Evolutionary conservation across 2,113 vertebrate species (phyloP).

Genomic region (Brachyhypopomus gauderio): DNA sequence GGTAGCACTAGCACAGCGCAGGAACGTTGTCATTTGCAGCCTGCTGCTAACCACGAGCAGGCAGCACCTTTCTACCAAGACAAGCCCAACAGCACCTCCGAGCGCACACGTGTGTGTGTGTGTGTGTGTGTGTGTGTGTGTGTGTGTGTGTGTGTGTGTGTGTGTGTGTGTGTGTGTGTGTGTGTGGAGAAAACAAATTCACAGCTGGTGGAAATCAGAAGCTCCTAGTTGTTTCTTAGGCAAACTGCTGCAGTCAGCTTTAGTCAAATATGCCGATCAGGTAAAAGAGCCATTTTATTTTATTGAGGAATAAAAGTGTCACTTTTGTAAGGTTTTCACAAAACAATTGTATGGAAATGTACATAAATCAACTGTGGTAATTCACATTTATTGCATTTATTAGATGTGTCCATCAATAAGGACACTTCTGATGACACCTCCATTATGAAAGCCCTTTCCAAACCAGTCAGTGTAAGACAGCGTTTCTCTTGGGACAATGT

Average conservation of each 20-base stretch:
- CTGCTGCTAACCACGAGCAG: not conserved
- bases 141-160: not conserved
- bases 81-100: not conserved
- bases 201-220: no score
- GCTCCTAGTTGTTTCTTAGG: not conserved
- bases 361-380: no score
- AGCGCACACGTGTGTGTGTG: not conserved
- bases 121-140: no score
- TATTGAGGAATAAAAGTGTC: no score
- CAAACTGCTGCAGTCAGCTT: not conserved
- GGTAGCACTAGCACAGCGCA: not conserved
- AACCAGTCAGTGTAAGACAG: not conserved
- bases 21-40: not conserved
- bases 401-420: no score
- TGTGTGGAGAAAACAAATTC: no score
- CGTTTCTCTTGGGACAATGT: not conserved
- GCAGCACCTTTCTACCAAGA: not conserved
- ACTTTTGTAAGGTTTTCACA: not conserved
- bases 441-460: not conserved
- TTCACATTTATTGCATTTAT: no score
- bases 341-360: not conserved
- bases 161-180: not conserved
- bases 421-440: no score
- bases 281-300: not conserved
- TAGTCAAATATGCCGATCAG: not conserved